Conservation (phyloP, 2,888 invertebrate species). For the Lamellibrachia satsuma region DNA sequence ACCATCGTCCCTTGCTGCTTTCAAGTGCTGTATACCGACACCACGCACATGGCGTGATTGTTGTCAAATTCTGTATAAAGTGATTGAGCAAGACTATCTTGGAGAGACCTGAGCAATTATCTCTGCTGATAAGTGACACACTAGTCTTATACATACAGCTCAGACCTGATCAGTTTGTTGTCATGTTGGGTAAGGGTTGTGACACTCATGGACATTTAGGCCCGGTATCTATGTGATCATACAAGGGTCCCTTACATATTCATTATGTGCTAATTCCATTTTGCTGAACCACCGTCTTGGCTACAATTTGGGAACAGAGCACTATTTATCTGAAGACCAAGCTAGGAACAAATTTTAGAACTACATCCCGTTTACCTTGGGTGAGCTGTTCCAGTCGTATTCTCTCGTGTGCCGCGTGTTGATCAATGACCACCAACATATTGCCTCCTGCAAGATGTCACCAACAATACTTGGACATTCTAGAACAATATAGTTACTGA, state of each 20-base stretch:
- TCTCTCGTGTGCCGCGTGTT: constrained; percentile 88
- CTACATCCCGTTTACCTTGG: constrained; percentile 47
- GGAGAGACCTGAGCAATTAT: too few species aligned
- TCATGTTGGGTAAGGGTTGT: background rate
- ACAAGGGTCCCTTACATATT: background rate
- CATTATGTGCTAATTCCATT: background rate
- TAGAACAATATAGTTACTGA: background rate
- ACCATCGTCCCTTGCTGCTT: too few species aligned
- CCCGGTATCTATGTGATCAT: background rate
- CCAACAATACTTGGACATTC: background rate
- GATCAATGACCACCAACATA: constrained; percentile 73
- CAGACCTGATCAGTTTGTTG: background rate
- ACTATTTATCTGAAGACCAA: background rate
- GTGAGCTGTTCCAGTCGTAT: constrained; percentile 79
- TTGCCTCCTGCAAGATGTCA: constrained; percentile 41
- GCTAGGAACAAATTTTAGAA: background rate
- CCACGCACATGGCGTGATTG: too few species aligned
- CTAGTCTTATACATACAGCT: background rate
- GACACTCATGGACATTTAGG: background rate
- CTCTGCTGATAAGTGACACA: too few species aligned
- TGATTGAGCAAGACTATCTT: too few species aligned
- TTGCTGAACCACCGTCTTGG: background rate
- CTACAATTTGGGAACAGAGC: background rate
- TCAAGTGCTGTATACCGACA: too few species aligned
- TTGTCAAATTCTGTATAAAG: too few species aligned